Percentiles rank a stretch among this genome's conserved stretches.
Conservation (phyloP, 2,797 vertebrate genomes). For the Sarcophilus harrisii region DNA sequence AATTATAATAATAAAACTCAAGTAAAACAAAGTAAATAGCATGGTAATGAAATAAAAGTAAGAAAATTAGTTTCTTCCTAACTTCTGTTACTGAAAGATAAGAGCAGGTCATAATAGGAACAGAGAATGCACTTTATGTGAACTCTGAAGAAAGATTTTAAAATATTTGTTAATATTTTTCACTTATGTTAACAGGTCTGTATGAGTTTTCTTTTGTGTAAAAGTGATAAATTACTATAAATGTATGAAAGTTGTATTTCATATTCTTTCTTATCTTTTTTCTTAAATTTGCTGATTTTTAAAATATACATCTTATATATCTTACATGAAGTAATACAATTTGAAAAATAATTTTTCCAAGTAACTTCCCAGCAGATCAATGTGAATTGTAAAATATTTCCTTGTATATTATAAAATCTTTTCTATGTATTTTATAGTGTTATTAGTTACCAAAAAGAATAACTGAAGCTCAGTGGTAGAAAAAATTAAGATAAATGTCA, state of each 20-base stretch:
- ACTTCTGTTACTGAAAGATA: slow-evolving; percentile 48
- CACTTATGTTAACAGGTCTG: slow-evolving; percentile 66
- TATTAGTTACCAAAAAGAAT: background rate
- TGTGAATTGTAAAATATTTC: slow-evolving; percentile 51
- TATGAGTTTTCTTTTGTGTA: slow-evolving; percentile 62
- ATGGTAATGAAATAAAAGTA: slow-evolving; percentile 23
- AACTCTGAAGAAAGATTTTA: slow-evolving; percentile 67
- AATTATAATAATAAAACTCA: background rate
- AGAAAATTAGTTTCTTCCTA: slow-evolving; percentile 44
- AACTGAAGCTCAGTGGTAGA: background rate
- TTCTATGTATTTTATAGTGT: background rate
- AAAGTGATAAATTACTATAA: slow-evolving; percentile 52
- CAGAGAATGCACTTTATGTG: slow-evolving; percentile 67
- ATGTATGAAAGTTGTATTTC: slow-evolving; percentile 55
- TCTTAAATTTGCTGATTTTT: slow-evolving; percentile 66
- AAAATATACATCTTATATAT: slow-evolving; percentile 68
- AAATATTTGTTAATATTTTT: slow-evolving; percentile 70
- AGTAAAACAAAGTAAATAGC: background rate
- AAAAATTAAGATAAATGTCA: background rate
- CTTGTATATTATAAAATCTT: background rate
- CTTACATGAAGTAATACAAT: slow-evolving; percentile 52
- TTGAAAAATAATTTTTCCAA: slow-evolving; percentile 63
- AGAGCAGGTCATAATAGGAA: slow-evolving; percentile 31
- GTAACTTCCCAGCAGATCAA: slow-evolving; percentile 56
- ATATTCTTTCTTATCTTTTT: slow-evolving; percentile 65